A percentile compares a stretch with the other conserved stretches of the same genome.
These are phyloP conservation scores for Drosophila nebulosa DNA, from an alignment of 1,140 invertebrate species.

Conservation along the genomic window DNA sequence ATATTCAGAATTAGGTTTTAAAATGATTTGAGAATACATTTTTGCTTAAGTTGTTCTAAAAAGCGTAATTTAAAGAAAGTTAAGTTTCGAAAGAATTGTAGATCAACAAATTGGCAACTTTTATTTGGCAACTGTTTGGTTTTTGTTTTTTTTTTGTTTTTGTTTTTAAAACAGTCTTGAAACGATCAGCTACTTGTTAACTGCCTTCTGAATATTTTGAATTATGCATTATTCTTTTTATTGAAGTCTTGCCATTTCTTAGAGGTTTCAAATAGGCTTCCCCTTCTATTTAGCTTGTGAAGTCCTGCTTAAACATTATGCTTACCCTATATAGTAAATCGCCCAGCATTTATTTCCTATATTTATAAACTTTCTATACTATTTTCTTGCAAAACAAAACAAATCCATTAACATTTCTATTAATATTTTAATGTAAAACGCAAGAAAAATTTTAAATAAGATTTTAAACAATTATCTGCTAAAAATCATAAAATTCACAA, in stretches of 20 bases:
- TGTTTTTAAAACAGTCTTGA: too few species aligned
- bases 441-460: conserved; percentile 1
- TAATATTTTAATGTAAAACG: not conserved
- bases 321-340: not conserved
- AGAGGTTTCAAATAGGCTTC: not conserved
- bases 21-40: too few species aligned
- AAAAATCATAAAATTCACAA: conserved; percentile 41
- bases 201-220: not conserved
- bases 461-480: not conserved
- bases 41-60: too few species aligned
- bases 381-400: not conserved
- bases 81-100: too few species aligned
- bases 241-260: not conserved
- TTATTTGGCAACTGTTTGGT: too few species aligned
- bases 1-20: too few species aligned
- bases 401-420: not conserved
- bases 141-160: too few species aligned
- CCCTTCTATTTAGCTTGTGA: not conserved
- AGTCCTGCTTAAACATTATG: not conserved
- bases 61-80: too few species aligned
- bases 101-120: too few species aligned
- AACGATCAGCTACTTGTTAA: too few species aligned
- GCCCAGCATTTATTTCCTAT: not conserved
- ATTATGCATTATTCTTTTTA: not conserved
- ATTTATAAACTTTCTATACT: not conserved